Evolutionary conservation across 1,140 invertebrate species (phyloP), one percentile per base, ranked within the genome.

Genomic region (Wiebesia pumilae): DNA sequence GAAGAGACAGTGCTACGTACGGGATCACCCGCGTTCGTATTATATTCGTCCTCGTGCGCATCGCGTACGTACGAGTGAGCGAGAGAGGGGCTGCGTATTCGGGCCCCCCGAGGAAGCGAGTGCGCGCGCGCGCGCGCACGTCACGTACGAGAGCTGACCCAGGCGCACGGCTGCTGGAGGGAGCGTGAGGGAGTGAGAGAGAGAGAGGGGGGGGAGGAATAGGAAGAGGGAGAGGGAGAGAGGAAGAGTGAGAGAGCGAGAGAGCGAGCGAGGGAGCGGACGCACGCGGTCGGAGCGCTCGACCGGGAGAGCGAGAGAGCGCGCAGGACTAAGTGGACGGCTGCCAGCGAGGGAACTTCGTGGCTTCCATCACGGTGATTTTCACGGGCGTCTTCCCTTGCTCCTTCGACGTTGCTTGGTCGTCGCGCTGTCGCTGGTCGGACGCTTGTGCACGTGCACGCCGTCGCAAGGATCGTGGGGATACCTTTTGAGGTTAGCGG

Each of bases 341-440:
- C 80, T 81, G 80, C 80, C 80, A 81, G 62, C 58, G 80, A 81
- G 40, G 80, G 80, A 81, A 81, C 80, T 83, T 73, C n/a, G 27
- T 38, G 51, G 83, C 83, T 58, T 38, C 21, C 51, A 75, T 38
- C 71, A 75, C 71, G 71, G 71, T 75, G 71, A 75, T 69, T 33
- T 75, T 43, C 71, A 62, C 58, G 58, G 58, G 24, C 58, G 51
- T 14, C 58, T 62, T 62, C 27, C 14, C 58, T 62, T 4, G 58
- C 24, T 24, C 58, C 24, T 58, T 21, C 54, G 54, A 27, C 21
- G 58, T 62, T 10, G 3, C 10, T 62, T 27, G 4, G 1, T 27
- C 38, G 0, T 43, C 16, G 35, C 16, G 38, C 21, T 19, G 21
- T 27, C 38, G 21, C 38, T 43, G 35, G 0, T 16, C 21, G 69